A percentile compares a stretch with the other conserved stretches of the same genome.
Conservation (phyloP, 2,113 vertebrate genomes). For the Donacobius atricapilla region DNA sequence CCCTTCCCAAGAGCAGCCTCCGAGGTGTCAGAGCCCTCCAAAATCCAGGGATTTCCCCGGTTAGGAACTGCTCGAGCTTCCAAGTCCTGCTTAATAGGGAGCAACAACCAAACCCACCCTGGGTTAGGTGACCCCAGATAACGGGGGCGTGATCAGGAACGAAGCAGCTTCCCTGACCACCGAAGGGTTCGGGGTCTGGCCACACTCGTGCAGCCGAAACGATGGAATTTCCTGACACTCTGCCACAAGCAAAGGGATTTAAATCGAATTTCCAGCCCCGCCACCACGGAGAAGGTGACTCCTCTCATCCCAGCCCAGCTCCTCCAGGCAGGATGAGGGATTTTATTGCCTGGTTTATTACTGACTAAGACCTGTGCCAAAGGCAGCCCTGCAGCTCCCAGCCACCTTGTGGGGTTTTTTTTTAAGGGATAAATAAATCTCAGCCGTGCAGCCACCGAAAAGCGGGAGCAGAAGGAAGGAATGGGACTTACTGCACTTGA, state of each 20-base stretch:
- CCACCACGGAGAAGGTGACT: not conserved
- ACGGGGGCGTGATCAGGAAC: slow-evolving; percentile 61
- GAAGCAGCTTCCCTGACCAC: slow-evolving; percentile 69
- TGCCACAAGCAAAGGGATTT: slow-evolving; percentile 65
- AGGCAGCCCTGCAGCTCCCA: too few relatives aligned
- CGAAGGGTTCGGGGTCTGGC: too few relatives aligned
- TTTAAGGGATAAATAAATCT: not conserved
- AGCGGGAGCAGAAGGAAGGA: not conserved
- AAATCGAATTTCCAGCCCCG: slow-evolving; percentile 15
- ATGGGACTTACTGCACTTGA: slow-evolving; percentile 87
- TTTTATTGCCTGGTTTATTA: too few relatives aligned
- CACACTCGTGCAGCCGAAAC: slow-evolving; percentile 14
- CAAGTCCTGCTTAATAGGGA: slow-evolving; percentile 66
- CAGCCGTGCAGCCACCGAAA: rapidly evolving
- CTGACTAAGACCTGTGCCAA: too few relatives aligned
- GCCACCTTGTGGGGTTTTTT: too few relatives aligned
- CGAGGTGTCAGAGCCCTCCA: not conserved
- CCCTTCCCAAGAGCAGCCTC: not conserved
- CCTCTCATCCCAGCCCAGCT: not conserved
- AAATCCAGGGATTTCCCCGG: slow-evolving; percentile 2
- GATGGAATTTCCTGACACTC: not conserved
- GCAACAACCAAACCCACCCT: too few relatives aligned
- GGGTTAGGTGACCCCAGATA: slow-evolving; percentile 76
- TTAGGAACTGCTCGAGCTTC: slow-evolving; percentile 75
- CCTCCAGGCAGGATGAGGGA: not conserved